Evolutionary conservation across 2,797 vertebrate genomes (phyloP), one percentile per base, ranked within the genome.

Genomic region (Lindbergichthys nudifrons): DNA sequence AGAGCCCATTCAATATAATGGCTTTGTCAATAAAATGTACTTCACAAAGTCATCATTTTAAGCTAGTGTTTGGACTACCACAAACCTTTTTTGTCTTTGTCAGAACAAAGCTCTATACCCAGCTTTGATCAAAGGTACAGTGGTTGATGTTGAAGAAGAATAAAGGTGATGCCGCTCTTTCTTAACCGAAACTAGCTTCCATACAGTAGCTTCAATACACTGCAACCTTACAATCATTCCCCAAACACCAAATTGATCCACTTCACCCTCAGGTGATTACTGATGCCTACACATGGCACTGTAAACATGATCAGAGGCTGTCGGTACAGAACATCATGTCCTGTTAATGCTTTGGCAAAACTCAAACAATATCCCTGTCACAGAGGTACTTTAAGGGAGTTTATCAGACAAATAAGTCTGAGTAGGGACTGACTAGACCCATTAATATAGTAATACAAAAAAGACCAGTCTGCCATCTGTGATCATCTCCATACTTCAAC

Each of bases 241-340:
- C 9, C 52, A 54, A 32, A 10, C 26, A 50, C 10, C 14, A 64
- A 12, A 19, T 54, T 51, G 23, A 21, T 47, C 58, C n/a, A 42
- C 65, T 36, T 66, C 13, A 19, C 7, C 32, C 21, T 4, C 21
- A 21, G 6, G 5, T 46, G 41, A 54, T 36, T n/a, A 5, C 52
- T 46, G 36, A 53, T 18, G 21, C 65, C 59, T 69, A 36, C 59
- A 71, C 64, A 53, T 60, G 67, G 46, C 54, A 47, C 56, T 2
- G 53, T 60, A 23, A 64, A 67, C 47, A 64, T 63, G 67, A 75
- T 26, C 63, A 74, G 56, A 77, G 63, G 71, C 50, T 52, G 54
- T 39, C 18, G 0, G 36, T 30, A 3, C 48, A 71, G 63, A 66
- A 80, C 64, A 72, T 54, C 71, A 10, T 57, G 71, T 73, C n/a